These are phyloP conservation scores for Panorpa germanica DNA, from an alignment of 2,888 invertebrate species.

Conservation along the genomic window DNA sequence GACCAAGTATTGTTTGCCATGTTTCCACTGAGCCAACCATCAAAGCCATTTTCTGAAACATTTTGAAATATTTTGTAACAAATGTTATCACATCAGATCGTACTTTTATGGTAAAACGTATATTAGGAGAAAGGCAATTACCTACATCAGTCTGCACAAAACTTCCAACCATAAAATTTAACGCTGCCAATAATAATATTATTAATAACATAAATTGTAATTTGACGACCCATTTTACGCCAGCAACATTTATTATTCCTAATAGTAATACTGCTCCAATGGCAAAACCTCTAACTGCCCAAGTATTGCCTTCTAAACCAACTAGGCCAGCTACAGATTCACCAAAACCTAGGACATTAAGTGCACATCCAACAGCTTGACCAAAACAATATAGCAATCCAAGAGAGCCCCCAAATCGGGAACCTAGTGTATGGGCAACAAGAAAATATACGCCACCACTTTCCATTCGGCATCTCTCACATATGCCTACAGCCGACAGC, in stretches of 20 bases:
- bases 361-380: constrained; percentile 88
- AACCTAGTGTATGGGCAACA: constrained; percentile 83
- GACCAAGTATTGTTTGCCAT: constrained; percentile 68
- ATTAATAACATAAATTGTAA: constrained; percentile 78
- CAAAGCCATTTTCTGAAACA: constrained; percentile 53
- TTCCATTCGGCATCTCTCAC: constrained; percentile 85
- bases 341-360: constrained; percentile 92
- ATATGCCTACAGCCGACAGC: constrained; percentile 88
- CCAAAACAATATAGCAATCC: constrained; percentile 93
- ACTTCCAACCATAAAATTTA: constrained; percentile 89
- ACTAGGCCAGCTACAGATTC: constrained; percentile 85
- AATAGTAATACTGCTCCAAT: constrained; percentile 70
- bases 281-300: constrained; percentile 78
- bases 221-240: constrained; percentile 96
- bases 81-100: background rate
- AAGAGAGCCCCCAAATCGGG: constrained; percentile 80
- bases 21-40: constrained; percentile 68
- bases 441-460: constrained; percentile 97
- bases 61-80: constrained; percentile 11
- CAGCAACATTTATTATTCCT: constrained; percentile 83
- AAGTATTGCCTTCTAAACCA: constrained; percentile 44
- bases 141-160: constrained; percentile 58
- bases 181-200: constrained; percentile 68
- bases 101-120: constrained; percentile 1
- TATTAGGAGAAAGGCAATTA: constrained; percentile 21